phyloP scores from a whole-genome alignment of 2,888 invertebrate species.

The Uropetala carovei region DNA sequence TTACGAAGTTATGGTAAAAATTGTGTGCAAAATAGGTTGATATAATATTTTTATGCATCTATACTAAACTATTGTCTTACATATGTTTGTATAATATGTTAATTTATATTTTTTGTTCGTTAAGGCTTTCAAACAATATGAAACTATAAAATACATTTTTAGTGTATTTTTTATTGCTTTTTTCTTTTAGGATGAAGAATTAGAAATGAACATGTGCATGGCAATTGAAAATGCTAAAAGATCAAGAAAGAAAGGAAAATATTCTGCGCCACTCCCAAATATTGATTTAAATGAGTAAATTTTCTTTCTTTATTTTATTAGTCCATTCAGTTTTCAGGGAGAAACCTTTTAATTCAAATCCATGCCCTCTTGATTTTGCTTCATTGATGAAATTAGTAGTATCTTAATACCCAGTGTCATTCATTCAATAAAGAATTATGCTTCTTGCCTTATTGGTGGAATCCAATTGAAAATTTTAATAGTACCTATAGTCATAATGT shows the following conservation, averaged over 20 bases:
- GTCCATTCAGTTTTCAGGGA: too few relatives aligned
- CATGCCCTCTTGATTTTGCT: background rate
- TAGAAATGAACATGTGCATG: conserved; percentile 76
- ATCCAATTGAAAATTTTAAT: too few relatives aligned
- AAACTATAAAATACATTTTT: background rate
- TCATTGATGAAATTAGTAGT: too few relatives aligned
- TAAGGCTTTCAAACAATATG: background rate
- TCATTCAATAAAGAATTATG: too few relatives aligned
- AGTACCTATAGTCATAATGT: too few relatives aligned
- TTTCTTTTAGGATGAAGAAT: conserved; percentile 45
- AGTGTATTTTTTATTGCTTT: too few relatives aligned
- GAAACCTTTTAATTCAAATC: conserved; percentile 48
- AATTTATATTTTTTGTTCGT: background rate
- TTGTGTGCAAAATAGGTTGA: background rate
- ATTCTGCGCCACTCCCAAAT: conserved; percentile 67
- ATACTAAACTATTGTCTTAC: background rate
- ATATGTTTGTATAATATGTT: background rate
- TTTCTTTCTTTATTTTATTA: background rate
- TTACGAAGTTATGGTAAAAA: background rate
- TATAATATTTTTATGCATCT: background rate
- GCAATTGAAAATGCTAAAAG: conserved; percentile 76
- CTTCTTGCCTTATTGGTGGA: too few relatives aligned
- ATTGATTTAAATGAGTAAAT: conserved; percentile 86
- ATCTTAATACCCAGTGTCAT: too few relatives aligned
- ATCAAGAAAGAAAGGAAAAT: conserved; percentile 66